These are phyloP conservation scores for Thymelicus acteon DNA, from an alignment of 2,888 invertebrate genomes.

Conservation along the genomic window DNA sequence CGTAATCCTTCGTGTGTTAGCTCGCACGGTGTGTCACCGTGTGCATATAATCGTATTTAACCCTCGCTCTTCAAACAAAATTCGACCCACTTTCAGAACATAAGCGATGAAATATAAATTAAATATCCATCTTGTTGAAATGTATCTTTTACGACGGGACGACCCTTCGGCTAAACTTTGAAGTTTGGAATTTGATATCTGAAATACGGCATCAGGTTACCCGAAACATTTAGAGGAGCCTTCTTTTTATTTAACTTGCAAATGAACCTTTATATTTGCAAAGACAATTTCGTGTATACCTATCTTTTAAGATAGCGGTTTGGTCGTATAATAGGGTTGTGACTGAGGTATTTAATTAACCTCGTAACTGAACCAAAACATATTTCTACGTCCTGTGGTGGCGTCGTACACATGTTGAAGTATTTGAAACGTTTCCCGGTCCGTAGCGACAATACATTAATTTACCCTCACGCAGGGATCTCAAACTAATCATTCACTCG, in stretches of 20 bases:
- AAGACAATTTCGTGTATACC: constrained; percentile 2
- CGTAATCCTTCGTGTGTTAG: no score
- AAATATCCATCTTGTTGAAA: constrained; percentile 8
- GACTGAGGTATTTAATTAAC: constrained; percentile 7
- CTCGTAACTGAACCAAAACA: constrained; percentile 5
- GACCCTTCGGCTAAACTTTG: constrained; percentile 26
- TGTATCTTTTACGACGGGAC: neutral
- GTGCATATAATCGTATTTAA: no score
- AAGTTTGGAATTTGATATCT: constrained; percentile 31
- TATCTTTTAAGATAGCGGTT: neutral
- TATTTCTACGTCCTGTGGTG: neutral
- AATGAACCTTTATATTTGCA: neutral
- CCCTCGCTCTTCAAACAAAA: neutral
- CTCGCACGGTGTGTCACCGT: no score
- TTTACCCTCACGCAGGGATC: neutral
- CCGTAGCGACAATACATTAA: neutral
- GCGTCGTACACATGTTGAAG: neutral
- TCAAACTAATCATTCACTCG: constrained; percentile 8
- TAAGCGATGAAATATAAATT: neutral
- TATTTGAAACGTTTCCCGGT: neutral
- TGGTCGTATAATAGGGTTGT: neutral
- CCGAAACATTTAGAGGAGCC: constrained; percentile 7
- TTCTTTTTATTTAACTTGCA: constrained; percentile 22
- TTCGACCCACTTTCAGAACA: neutral
- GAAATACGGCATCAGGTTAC: constrained; percentile 30